phyloP scores from a whole-genome alignment of 1,140 invertebrate species.

The Drosophila sulfurigaster region DNA sequence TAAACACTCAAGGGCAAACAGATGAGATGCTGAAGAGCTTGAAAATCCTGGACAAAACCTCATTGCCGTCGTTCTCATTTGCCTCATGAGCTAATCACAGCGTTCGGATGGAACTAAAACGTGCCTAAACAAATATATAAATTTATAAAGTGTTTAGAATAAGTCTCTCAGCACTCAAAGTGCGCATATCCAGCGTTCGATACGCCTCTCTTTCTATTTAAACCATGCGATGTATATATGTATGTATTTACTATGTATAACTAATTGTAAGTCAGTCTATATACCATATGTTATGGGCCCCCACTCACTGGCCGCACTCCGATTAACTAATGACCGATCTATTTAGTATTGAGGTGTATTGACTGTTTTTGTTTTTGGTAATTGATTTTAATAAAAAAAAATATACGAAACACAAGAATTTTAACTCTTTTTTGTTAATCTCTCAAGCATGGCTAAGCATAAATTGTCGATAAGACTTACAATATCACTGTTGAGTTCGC shows the following conservation, averaged over 20 bases:
- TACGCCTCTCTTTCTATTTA: conserved; percentile 17
- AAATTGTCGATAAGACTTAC: conserved; percentile 14
- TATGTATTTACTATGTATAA: conserved; percentile 24
- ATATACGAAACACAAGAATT: conserved; percentile 4
- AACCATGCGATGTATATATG: not conserved
- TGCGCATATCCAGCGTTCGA: conserved; percentile 46
- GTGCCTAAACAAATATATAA: conserved; percentile 22
- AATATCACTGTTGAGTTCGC: conserved; percentile 2
- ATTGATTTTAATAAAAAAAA: conserved; percentile 21
- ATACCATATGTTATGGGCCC: conserved; percentile 10
- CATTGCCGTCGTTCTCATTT: conserved; percentile 64
- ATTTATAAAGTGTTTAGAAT: conserved; percentile 6
- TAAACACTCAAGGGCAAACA: conserved; percentile 85
- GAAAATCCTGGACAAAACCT: conserved; percentile 60
- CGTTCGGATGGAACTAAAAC: conserved; percentile 24
- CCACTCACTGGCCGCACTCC: conserved; percentile 1
- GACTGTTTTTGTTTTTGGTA: conserved; percentile 33
- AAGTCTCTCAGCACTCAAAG: conserved; percentile 49
- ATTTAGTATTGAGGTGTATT: conserved; percentile 17
- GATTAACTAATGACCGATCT: conserved; percentile 1
- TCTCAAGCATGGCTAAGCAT: conserved; percentile 1
- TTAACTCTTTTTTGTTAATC: not conserved
- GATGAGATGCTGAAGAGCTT: conserved; percentile 79
- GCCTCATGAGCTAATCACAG: conserved; percentile 47
- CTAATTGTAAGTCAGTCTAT: conserved; percentile 18